Conservation (phyloP, 2,113 vertebrate species). For the Illadopsis cleaveri region DNA sequence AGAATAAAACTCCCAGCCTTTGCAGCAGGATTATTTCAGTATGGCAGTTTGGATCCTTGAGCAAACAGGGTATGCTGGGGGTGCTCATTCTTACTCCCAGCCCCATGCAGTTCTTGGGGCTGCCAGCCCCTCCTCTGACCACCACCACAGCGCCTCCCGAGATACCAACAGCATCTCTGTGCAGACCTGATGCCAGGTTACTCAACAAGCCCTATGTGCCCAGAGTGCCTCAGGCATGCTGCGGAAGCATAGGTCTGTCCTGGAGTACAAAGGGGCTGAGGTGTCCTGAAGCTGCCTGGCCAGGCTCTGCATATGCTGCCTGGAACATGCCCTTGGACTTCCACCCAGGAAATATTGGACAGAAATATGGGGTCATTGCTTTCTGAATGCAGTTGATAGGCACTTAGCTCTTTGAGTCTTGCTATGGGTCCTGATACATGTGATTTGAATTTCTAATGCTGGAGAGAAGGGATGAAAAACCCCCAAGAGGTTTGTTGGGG, state of each 20-base stretch:
- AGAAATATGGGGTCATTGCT: neutral
- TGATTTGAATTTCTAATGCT: neutral
- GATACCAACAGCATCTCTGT: neutral
- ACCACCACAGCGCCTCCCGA: fast-evolving
- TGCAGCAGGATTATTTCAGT: neutral
- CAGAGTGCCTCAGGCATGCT: fast-evolving
- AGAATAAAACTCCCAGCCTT: neutral
- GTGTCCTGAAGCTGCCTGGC: neutral
- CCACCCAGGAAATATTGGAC: neutral
- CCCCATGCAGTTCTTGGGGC: neutral
- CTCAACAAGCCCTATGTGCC: fast-evolving
- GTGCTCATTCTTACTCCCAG: fast-evolving
- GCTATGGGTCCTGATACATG: neutral
- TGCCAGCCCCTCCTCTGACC: neutral
- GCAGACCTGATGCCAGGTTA: fast-evolving
- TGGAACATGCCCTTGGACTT: neutral
- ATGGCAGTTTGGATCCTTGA: neutral
- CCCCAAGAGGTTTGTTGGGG: neutral
- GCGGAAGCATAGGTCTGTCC: fast-evolving
- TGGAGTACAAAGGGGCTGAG: fast-evolving
- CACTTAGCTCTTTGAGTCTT: neutral
- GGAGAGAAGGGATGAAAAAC: neutral
- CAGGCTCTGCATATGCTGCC: neutral
- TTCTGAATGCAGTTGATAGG: neutral
- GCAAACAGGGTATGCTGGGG: neutral